Percentiles rank a stretch among this genome's conserved stretches.
Conservation (phyloP, 2,797 vertebrate species). For the Gallinago stenura region DNA sequence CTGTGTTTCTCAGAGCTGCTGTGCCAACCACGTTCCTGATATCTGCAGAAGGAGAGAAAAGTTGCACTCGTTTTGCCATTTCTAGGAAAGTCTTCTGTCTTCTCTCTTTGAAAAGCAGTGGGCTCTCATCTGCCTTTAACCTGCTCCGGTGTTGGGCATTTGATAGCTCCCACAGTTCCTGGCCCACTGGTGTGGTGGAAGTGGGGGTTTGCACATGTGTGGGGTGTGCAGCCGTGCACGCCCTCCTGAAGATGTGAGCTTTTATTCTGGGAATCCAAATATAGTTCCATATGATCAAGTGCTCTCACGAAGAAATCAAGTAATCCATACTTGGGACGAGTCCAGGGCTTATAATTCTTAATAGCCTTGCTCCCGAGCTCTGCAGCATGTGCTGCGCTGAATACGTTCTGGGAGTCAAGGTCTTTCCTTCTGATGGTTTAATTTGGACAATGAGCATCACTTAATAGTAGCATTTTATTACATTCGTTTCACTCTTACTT, state of each 20-base stretch:
- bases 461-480: neutral
- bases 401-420: neutral
- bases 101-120: neutral
- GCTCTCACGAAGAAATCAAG: neutral
- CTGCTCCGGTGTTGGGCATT: neutral
- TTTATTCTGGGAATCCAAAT: constrained; percentile 18
- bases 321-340: constrained; percentile 48
- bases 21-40: rapidly evolving
- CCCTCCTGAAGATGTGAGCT: neutral
- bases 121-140: neutral
- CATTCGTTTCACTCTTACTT: constrained; percentile 59
- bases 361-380: neutral
- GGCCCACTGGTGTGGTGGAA: rapidly evolving
- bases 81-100: neutral
- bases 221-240: rapidly evolving
- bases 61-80: rapidly evolving
- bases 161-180: rapidly evolving
- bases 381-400: neutral
- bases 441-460: constrained; percentile 36
- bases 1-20: neutral
- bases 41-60: neutral
- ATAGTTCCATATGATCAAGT: neutral
- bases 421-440: constrained; percentile 41
- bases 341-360: constrained; percentile 31
- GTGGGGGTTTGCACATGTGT: rapidly evolving